Evolutionary conservation across 1,140 invertebrate species (phyloP).

Genomic region (Drosophila nigromelanica): DNA sequence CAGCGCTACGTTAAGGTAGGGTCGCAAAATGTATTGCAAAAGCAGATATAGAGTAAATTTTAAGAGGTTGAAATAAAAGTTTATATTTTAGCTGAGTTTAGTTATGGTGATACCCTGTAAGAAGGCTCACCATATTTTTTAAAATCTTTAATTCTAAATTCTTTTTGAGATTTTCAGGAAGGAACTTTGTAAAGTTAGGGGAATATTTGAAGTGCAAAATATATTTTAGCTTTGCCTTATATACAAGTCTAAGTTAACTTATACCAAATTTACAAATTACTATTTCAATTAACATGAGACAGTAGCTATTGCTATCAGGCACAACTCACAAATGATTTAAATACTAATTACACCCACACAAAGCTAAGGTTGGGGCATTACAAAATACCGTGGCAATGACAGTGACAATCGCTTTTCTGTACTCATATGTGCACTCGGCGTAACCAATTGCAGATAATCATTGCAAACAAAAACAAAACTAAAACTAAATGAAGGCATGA

Average conservation of each 20-base stretch:
- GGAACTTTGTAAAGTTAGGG: too few relatives aligned
- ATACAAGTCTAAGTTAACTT: neutral
- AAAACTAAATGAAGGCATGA: conserved; percentile 1
- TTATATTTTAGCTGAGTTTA: too few relatives aligned
- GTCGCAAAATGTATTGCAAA: too few relatives aligned
- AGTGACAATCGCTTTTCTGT: conserved; percentile 3
- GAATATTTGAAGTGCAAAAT: neutral
- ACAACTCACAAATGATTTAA: conserved; percentile 9
- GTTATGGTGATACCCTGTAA: too few relatives aligned
- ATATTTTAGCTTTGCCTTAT: neutral
- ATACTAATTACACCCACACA: conserved; percentile 13
- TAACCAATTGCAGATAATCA: conserved; percentile 45
- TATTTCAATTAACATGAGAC: neutral
- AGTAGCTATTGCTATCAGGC: neutral
- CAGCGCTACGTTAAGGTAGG: too few relatives aligned
- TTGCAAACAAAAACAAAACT: conserved; percentile 15
- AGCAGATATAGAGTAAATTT: too few relatives aligned
- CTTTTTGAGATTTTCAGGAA: too few relatives aligned
- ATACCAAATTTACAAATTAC: conserved; percentile 17
- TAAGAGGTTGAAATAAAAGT: too few relatives aligned
- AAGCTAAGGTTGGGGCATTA: conserved; percentile 2
- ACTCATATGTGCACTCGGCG: conserved; percentile 12
- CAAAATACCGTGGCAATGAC: conserved; percentile 1
- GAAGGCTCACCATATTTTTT: too few relatives aligned
- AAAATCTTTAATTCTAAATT: too few relatives aligned